Base-by-base conservation (phyloP, 2,888 invertebrate genomes). In the Drosophila gaucha region DNA sequence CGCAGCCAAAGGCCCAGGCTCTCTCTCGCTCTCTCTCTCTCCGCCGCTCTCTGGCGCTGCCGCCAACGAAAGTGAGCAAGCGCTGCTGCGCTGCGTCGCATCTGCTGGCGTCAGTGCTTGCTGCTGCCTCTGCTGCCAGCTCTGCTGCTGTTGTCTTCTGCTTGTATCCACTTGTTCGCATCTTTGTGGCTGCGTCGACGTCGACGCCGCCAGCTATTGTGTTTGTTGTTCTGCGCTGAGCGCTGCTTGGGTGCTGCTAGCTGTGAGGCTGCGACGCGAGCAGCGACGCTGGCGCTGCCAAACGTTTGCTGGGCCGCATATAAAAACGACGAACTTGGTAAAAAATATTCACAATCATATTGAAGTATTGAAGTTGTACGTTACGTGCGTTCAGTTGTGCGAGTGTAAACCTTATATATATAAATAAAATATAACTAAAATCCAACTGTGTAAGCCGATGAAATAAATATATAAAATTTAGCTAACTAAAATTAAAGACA, bases 261-360 rank as follows among this genome's bases (percentile, higher is more conserved):
- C 38, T 44, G 18, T 44, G 71, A 67, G n/a, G 74, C 69, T 74
- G 73, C 64, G 60, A 47, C 46, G 51, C 47, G 43, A 26, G 20
- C 68, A 57, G 16, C 39, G 62, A 57, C 64, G 74, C 50, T 26
- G 50, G 39, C 69, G 62, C 62, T 52, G 47, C 58, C 47, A 63
- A 65, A 41, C 67, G 73, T 66, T 68, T 70, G 74, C 79, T 79
- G 70, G 71, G 79, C 75, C 77, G 73, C 86, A 79, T 84, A 84
- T 84, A 84, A 85, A 85, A 85, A 78, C 78, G 76, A 51, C 69
- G 78, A 83, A 73, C 87, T 77, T 79, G 65, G 69, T 72, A 69
- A 87, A 78, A 41, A 86, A 80, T 88, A 78, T 80, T 83, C 83
- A 86, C 87, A 85, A 85, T 82, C 83, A 87, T 85, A 85, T 82